Percentiles rank a stretch among this genome's conserved stretches.
These are phyloP conservation scores for Chloroceryle aenea DNA, from an alignment of 2,113 vertebrate species.

Conservation along the genomic window DNA sequence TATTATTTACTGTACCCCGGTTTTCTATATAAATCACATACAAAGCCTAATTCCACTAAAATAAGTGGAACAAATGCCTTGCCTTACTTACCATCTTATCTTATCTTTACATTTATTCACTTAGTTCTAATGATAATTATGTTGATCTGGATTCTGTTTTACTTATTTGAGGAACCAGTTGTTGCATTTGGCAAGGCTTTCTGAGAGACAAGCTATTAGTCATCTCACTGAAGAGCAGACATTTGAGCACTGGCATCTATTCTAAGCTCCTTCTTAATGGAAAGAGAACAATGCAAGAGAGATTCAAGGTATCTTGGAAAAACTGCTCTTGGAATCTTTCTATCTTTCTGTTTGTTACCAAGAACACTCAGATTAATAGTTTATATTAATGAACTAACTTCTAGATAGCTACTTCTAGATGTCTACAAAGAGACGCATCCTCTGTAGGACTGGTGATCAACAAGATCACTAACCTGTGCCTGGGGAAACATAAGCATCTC, in stretches of 20 bases:
- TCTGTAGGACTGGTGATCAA: background rate
- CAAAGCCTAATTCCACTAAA: background rate
- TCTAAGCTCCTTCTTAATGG: background rate
- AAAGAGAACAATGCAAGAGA: background rate
- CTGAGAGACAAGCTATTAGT: background rate
- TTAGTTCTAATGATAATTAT: background rate
- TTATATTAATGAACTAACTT: background rate
- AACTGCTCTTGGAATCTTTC: background rate
- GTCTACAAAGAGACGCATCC: background rate
- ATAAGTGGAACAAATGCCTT: background rate
- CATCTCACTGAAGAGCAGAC: background rate
- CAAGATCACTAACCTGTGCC: background rate
- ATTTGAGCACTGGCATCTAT: background rate
- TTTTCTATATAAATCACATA: background rate
- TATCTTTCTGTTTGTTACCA: background rate
- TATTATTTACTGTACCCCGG: background rate
- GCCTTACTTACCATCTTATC: background rate
- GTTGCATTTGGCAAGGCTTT: background rate
- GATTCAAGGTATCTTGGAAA: background rate
- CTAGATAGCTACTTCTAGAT: background rate
- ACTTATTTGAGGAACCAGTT: background rate
- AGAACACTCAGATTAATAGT: background rate
- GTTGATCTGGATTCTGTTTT: background rate
- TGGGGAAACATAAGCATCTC: background rate
- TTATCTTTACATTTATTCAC: background rate